Base-by-base conservation (phyloP, 2,113 vertebrate species). In the Zosterops lateralis region DNA sequence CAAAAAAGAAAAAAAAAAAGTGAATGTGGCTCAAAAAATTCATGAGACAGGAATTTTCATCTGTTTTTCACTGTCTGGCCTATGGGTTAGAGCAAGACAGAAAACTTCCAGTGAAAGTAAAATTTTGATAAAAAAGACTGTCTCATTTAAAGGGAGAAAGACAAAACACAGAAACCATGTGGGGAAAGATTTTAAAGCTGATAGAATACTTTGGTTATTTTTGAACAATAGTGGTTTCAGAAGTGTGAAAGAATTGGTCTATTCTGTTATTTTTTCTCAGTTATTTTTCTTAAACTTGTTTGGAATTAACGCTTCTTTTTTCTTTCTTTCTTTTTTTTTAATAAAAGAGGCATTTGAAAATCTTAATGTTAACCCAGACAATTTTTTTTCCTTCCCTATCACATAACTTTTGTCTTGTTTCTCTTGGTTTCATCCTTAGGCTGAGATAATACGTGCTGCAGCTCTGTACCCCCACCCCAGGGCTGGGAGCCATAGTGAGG, bases 181-280 rank as follows among this genome's bases (percentile, higher is more conserved):
- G 78, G 66, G 48, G 53, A 96, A 85, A 61, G 48, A 71, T 91
- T 93, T 85, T 90, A 61, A 78, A 80, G 85, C 51, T 83, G 38
- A 73, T 84, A 40, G 92, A 85, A 82, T 90, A 79, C 42, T 95
- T 36, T 11, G 74, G 47, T 66, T 73, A 12, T 76, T 85, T 93
- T 87, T 66, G 50, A 96, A 95, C 94, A 95, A 89, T 91, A 66
- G 87, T 38, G 50, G 64, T 79, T 91, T 87, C 75, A 83, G 74
- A 85, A 90, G 38, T 81, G 73, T 61, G 84, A 76, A 73, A 76
- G 29, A 86, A 82, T 70, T 91, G 40, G 45, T 50, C 74, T 82
- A 1, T 50, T 85, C 73, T 92, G 64, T 53, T 83, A 4, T 28
- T 90, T 83, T 96, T 96, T 95, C 82, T 76, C 88, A 94, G 84